A percentile compares a stretch with the other conserved stretches of the same genome.
Conservation (phyloP, 2,888 invertebrate genomes). For the Pteria penguin region DNA sequence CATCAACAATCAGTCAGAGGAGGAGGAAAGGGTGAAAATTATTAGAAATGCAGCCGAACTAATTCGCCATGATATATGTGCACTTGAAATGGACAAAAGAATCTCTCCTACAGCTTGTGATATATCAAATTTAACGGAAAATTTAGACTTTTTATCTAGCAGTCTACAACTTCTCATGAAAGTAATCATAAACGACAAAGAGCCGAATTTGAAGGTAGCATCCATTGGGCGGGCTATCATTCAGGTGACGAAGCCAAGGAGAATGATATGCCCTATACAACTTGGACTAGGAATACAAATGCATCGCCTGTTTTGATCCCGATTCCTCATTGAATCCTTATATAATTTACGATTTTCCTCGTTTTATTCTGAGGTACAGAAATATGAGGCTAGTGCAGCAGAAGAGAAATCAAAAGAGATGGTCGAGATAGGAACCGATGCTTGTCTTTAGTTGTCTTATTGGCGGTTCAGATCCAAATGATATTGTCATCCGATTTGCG, state of each 20-base stretch:
- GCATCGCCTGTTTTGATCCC: slow-evolving; percentile 51
- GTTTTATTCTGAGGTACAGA: slow-evolving; percentile 53
- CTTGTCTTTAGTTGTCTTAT: no score
- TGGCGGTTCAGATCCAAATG: no score
- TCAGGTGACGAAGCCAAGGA: slow-evolving; percentile 44
- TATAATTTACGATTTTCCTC: slow-evolving; percentile 49
- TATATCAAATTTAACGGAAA: slow-evolving; percentile 21
- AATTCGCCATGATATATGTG: slow-evolving; percentile 55
- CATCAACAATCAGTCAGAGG: not conserved
- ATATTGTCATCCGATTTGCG: no score
- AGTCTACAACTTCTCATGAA: slow-evolving; percentile 29
- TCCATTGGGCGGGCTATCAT: slow-evolving; percentile 54
- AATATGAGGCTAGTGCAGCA: slow-evolving; percentile 54
- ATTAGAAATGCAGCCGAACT: slow-evolving; percentile 63
- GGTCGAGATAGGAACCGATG: no score
- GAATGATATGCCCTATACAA: slow-evolving; percentile 50
- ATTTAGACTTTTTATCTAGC: slow-evolving; percentile 36
- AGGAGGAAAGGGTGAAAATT: not conserved
- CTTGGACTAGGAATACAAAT: slow-evolving; percentile 52
- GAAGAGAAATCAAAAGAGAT: no score
- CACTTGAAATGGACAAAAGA: slow-evolving; percentile 26
- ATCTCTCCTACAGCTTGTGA: slow-evolving; percentile 45
- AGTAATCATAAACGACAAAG: slow-evolving; percentile 31
- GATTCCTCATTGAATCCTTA: slow-evolving; percentile 54
- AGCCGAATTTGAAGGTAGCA: slow-evolving; percentile 34